Conservation (phyloP, 1,140 invertebrate species). For the Sitobion miscanthi region DNA sequence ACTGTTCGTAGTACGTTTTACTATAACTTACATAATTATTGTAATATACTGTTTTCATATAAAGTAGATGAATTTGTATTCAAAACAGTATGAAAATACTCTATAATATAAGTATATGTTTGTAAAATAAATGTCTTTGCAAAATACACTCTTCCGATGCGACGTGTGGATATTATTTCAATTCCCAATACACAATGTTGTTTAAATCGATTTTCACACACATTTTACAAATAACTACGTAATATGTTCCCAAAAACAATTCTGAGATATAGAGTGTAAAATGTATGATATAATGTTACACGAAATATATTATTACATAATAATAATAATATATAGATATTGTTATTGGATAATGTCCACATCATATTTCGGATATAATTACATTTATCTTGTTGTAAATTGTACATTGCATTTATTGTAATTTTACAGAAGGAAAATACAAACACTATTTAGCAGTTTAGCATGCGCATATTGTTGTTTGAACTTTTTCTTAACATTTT, state of each 20-base stretch:
- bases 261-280: not conserved
- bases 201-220: no score
- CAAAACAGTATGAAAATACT: not conserved
- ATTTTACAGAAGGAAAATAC: not conserved
- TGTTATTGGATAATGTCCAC: not conserved
- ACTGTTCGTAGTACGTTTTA: not conserved
- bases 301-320: not conserved
- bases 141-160: not conserved
- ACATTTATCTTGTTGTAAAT: not conserved
- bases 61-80: no score
- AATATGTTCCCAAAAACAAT: no score
- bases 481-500: not conserved
- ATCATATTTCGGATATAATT: not conserved
- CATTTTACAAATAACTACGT: no score
- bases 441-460: not conserved
- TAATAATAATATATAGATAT: not conserved
- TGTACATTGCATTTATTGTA: not conserved
- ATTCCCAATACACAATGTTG: no score
- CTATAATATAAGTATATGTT: not conserved
- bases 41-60: no score
- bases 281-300: not conserved
- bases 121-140: not conserved
- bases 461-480: not conserved
- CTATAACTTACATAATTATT: no score
- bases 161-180: no score